Percentiles rank a stretch among this genome's conserved stretches.
phyloP scores from a whole-genome alignment of 2,888 invertebrate genomes.

The Adineta ricciae region DNA sequence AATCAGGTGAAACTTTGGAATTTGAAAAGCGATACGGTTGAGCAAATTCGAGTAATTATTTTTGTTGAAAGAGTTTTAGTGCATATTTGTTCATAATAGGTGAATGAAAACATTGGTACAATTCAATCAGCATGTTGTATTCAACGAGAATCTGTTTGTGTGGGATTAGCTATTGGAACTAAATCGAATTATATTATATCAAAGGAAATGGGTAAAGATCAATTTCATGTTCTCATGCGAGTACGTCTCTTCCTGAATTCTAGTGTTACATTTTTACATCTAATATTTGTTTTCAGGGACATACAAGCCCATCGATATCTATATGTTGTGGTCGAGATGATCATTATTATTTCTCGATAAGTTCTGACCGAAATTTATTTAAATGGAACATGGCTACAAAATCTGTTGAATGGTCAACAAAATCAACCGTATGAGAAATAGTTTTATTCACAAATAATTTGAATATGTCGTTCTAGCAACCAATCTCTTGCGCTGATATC shows the following conservation, averaged over 20 bases:
- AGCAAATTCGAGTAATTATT: background rate
- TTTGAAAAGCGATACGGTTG: background rate
- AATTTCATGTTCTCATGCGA: background rate
- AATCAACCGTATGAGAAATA: background rate
- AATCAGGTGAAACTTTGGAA: background rate
- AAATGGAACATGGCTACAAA: background rate
- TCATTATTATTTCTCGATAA: background rate
- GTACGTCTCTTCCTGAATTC: background rate
- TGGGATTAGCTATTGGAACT: background rate
- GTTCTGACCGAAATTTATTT: background rate
- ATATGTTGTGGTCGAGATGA: background rate
- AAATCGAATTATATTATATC: background rate
- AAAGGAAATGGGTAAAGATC: background rate
- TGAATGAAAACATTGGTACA: background rate
- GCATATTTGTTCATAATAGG: background rate
- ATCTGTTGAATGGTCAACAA: background rate
- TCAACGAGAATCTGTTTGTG: background rate
- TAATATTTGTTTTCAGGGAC: background rate
- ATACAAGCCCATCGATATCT: background rate
- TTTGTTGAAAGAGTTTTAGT: background rate
- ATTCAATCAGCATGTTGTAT: background rate
- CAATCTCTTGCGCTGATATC: background rate
- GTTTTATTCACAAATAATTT: background rate
- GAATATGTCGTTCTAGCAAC: background rate
- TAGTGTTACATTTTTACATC: background rate